Conservation (phyloP, 2,113 vertebrate genomes). For the Mus musculus region GRCm39 chr14:31459501-31460000, state of each 20-base stretch:
- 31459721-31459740: background rate
- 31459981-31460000: background rate
- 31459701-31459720: background rate
- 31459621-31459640: background rate
- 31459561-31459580: background rate
- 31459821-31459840: background rate
- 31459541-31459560: background rate
- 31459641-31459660: background rate
- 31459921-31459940: background rate
- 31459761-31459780: constrained; percentile 34
- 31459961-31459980: background rate
- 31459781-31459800: background rate
- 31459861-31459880: background rate
- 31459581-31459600: background rate
- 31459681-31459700: background rate
- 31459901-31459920: background rate
- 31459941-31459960: background rate
- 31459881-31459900: background rate
- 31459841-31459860: background rate
- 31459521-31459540: background rate
- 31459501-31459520: background rate
- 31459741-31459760: background rate
- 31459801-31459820: background rate
- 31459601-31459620: background rate
- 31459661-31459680: background rate